These are phyloP conservation scores for Rhadina sibilatrix DNA, from an alignment of 2,113 vertebrate genomes.

Conservation along the genomic window DNA sequence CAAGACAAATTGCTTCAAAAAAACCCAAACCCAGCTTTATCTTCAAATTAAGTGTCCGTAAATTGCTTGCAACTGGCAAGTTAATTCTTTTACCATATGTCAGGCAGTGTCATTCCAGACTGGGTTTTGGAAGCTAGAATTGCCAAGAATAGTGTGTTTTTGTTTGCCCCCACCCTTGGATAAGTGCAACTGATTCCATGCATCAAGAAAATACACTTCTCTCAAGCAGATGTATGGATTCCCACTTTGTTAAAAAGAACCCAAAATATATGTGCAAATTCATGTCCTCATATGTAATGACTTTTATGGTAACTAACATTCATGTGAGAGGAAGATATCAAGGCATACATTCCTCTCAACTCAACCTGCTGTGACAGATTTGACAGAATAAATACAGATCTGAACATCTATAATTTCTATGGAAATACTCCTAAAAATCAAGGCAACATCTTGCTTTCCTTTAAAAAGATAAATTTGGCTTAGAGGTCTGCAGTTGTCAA, in stretches of 20 bases:
- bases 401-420: neutral
- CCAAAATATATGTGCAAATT: neutral
- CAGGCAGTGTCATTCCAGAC: neutral
- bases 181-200: neutral
- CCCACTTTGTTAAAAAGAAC: neutral
- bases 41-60: neutral
- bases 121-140: neutral
- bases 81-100: neutral
- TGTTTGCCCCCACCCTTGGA: neutral
- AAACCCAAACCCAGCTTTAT: neutral
- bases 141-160: neutral
- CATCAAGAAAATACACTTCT: accelerated
- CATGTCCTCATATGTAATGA: neutral
- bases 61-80: neutral
- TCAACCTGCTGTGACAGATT: neutral
- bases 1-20: neutral
- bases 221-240: neutral
- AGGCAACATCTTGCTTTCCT: neutral
- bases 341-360: neutral
- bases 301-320: neutral
- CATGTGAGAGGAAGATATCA: neutral
- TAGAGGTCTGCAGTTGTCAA: neutral
- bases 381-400: neutral
- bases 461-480: neutral
- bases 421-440: neutral